Base-by-base conservation (phyloP, 2,797 vertebrate species). In the Stomatorhinus walkeri region DNA sequence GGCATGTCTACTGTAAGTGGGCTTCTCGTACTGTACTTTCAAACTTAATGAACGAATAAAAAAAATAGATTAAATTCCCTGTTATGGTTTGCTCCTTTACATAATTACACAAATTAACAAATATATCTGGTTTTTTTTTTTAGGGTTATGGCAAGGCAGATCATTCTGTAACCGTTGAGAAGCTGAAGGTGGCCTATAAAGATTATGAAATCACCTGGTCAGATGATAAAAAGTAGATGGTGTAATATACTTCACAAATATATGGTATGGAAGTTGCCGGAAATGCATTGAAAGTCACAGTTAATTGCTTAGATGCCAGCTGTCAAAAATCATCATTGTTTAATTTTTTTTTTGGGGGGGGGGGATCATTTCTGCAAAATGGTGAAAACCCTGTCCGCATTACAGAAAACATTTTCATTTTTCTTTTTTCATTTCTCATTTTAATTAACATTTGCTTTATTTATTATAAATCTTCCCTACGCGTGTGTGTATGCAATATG, bases 111-210 rank as follows among this genome's bases (percentile, higher is more conserved):
- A 68, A 14, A 68, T 68, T 4, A 68, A 28, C 24, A 24, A 52
- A 52, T 32, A 7, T 85, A 40, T 79, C 12, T 87, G 24, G 28
- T 32, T 32, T 32, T 32, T n/a, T 51, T 90, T 93, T 95, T 51
- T 93, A 98, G 97, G 97, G 92, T 36, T 98, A 96, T 93, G 97
- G 97, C 28, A 97, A 97, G 95, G 97, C 97, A 90, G 97, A 98
- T 90, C 97, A 98, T 89, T 94, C 96, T 0, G 93, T 96, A 72
- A 96, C 97, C 36, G 96, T 91, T 9, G 96, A 96, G 91, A 97
- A 97, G 93, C 91, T 98, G 91, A 97, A 96, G 93, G 93, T 91
- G 85, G 92, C 89, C 49, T 98, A 95, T 87, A 92, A 93, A 85
- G 94, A 95, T 93, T 98, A 97, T 92, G 95, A 97, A 88, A 94